Percentiles rank a stretch among this genome's conserved stretches.
phyloP scores from a whole-genome alignment of 2,888 invertebrate species.

The Erpobdella octoculata region DNA sequence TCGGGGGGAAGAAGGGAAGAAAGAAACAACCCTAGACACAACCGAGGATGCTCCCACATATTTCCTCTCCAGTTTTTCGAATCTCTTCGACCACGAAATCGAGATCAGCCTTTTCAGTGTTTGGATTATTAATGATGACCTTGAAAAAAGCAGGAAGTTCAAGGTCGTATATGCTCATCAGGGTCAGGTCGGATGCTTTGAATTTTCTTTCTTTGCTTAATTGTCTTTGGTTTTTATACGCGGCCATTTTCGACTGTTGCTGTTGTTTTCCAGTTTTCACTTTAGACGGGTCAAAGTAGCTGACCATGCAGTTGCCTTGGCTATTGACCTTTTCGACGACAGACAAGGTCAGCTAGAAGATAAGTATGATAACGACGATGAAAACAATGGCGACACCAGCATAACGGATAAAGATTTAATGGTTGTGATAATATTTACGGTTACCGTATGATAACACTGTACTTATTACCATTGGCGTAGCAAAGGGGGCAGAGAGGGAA shows the following conservation, averaged over 20 bases:
- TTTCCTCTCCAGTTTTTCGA: conserved; percentile 23
- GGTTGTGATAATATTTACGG: neutral
- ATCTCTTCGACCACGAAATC: conserved; percentile 13
- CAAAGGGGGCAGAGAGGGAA: too few species aligned
- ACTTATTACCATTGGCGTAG: too few species aligned
- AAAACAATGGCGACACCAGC: neutral
- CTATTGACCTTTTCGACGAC: conserved; percentile 5
- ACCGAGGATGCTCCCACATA: too few species aligned
- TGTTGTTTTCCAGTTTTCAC: neutral
- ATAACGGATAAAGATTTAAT: too few species aligned
- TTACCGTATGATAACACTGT: too few species aligned
- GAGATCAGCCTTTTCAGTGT: neutral
- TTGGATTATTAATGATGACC: conserved; percentile 12
- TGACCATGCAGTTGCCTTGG: neutral
- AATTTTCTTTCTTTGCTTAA: neutral
- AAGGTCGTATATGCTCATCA: neutral
- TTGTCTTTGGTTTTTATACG: neutral
- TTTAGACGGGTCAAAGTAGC: neutral
- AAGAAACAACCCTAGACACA: too few species aligned
- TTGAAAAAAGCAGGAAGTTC: conserved; percentile 4
- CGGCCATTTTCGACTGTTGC: neutral
- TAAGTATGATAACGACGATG: neutral
- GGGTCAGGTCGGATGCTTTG: neutral
- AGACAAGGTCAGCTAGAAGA: neutral
- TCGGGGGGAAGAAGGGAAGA: too few species aligned